Conservation (phyloP, 2,797 vertebrate species). For the Neostethus bicornis region DNA sequence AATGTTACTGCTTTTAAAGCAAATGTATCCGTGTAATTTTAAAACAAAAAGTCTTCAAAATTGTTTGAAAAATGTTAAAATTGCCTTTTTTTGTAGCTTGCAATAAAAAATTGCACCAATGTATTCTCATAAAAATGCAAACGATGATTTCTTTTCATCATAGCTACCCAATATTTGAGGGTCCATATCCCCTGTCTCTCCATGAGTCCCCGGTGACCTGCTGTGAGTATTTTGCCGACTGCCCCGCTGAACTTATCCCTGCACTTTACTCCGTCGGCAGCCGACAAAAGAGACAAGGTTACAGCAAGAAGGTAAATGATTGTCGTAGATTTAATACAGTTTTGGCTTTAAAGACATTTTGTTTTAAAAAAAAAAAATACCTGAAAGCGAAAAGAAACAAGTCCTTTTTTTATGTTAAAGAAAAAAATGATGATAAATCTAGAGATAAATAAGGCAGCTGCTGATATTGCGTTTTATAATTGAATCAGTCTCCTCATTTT, state of each 20-base stretch:
- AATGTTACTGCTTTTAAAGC: too few species aligned
- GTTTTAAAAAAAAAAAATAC: neutral
- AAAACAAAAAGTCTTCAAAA: neutral
- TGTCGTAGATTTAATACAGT: neutral
- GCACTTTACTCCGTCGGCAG: conserved; percentile 96
- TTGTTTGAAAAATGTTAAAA: neutral
- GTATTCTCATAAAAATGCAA: neutral
- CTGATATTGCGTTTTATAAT: conserved; percentile 4
- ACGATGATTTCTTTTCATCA: conserved; percentile 7
- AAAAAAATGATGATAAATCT: neutral
- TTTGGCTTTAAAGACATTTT: neutral
- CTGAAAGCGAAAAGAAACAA: neutral
- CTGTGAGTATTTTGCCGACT: conserved; percentile 97
- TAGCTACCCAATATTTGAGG: conserved; percentile 99
- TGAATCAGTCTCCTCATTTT: conserved; percentile 30
- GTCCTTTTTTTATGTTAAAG: neutral
- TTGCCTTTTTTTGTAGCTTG: neutral
- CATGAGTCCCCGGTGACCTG: conserved; percentile 98
- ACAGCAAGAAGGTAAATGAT: conserved; percentile 94
- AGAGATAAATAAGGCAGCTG: neutral
- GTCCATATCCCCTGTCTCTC: conserved; percentile 93
- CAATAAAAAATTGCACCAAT: neutral
- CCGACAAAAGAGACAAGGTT: conserved; percentile 95
- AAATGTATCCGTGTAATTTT: too few species aligned
- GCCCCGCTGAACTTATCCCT: conserved; percentile 94